phyloP scores from a whole-genome alignment of 1,140 invertebrate genomes.

The Heliothis subflexa region DNA sequence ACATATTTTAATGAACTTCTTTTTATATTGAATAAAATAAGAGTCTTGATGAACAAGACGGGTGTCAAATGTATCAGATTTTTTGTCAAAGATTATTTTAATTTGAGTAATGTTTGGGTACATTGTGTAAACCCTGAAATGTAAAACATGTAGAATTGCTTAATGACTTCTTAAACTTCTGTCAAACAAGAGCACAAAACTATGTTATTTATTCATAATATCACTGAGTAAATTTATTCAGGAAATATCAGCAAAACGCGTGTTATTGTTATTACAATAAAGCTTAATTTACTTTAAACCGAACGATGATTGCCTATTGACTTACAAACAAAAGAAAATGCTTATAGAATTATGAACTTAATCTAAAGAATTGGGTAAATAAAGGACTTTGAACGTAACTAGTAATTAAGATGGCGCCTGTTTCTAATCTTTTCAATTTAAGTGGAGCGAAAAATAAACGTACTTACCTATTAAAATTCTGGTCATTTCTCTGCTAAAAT shows the following conservation, averaged over 20 bases:
- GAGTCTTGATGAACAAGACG: slow-evolving; percentile 6
- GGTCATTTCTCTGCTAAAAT: slow-evolving; percentile 5
- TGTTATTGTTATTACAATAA: not conserved
- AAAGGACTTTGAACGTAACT: slow-evolving; percentile 47
- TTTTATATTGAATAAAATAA: slow-evolving; percentile 33
- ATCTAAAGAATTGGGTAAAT: slow-evolving; percentile 52
- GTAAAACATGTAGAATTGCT: no score
- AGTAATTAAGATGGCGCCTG: slow-evolving; percentile 20
- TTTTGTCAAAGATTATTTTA: not conserved
- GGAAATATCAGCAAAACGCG: not conserved
- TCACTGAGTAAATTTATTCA: slow-evolving; percentile 17
- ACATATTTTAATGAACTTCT: slow-evolving; percentile 45
- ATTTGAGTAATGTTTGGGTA: not conserved
- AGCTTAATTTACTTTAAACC: not conserved
- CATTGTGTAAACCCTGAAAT: no score
- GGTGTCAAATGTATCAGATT: not conserved
- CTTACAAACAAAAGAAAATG: slow-evolving; percentile 48
- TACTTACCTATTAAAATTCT: not conserved
- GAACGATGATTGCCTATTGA: not conserved
- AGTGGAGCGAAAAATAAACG: not conserved
- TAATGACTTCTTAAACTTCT: no score
- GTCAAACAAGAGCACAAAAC: no score
- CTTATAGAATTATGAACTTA: slow-evolving; percentile 44
- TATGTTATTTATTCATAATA: no score
- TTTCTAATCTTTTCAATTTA: slow-evolving; percentile 20